Percentiles rank a stretch among this genome's conserved stretches.
These are phyloP conservation scores for Dolomedes plantarius DNA, from an alignment of 2,888 invertebrate genomes.

Conservation along the genomic window DNA sequence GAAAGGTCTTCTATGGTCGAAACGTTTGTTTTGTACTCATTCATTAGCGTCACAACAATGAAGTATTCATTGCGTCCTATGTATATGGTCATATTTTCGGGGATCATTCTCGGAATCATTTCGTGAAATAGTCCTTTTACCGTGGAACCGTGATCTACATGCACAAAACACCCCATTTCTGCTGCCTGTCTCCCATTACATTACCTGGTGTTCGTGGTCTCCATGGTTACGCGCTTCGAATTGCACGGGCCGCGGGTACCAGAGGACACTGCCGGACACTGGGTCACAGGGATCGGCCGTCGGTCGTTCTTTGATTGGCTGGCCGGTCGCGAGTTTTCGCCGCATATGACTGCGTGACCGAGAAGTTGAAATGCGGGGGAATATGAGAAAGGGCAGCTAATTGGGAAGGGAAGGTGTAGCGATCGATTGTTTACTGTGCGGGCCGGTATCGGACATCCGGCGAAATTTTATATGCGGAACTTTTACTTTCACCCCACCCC, in stretches of 20 bases:
- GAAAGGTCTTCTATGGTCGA: too few species aligned
- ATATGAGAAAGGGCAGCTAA: not conserved
- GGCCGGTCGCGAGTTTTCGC: not conserved
- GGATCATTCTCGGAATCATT: too few species aligned
- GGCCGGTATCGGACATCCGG: not conserved
- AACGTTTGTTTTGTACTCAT: too few species aligned
- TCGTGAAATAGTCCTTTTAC: too few species aligned
- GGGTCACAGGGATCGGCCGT: conserved; percentile 5
- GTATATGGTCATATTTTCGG: too few species aligned
- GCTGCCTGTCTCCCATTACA: not conserved
- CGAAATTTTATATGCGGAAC: too few species aligned
- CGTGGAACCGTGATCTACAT: not conserved
- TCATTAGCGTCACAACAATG: too few species aligned
- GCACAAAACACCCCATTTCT: not conserved
- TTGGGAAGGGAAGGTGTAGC: not conserved
- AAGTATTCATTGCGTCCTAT: too few species aligned
- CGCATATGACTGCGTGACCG: not conserved
- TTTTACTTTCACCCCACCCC: too few species aligned
- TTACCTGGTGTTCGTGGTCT: not conserved
- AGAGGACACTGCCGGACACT: conserved; percentile 11
- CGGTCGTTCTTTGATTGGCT: not conserved
- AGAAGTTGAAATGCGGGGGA: not conserved
- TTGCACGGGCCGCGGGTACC: not conserved
- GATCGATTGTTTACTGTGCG: not conserved
- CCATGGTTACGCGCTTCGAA: not conserved